phyloP scores from a whole-genome alignment of 2,797 vertebrate species.

The Moxostoma hubbsi region DNA sequence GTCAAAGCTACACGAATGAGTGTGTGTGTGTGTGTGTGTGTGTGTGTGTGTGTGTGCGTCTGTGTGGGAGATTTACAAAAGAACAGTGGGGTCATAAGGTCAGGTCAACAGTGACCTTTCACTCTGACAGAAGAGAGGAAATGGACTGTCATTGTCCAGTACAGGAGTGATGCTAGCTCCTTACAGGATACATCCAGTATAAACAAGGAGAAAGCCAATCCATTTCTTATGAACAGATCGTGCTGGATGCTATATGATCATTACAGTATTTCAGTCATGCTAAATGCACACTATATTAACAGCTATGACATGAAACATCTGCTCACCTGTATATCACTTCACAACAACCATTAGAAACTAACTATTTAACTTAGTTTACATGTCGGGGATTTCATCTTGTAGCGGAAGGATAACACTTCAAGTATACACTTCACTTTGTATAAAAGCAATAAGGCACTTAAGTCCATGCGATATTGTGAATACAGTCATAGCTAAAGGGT shows the following conservation, averaged over 20 bases:
- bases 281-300: too few species aligned
- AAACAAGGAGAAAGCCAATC: background rate
- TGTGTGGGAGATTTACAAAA: slow-evolving; percentile 8
- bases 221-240: background rate
- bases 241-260: too few species aligned
- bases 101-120: too few species aligned
- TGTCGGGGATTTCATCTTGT: too few species aligned
- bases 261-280: too few species aligned
- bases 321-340: background rate
- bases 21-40: background rate
- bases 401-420: too few species aligned
- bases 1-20: slow-evolving; percentile 36
- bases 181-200: too few species aligned
- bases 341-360: background rate
- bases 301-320: background rate
- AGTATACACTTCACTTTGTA: too few species aligned
- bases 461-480: too few species aligned
- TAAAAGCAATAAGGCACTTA: too few species aligned
- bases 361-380: background rate
- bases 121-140: background rate
- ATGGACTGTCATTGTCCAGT: background rate
- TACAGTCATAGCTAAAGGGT: too few species aligned
- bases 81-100: slow-evolving; percentile 4
- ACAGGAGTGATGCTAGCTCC: too few species aligned
- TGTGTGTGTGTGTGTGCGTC: slow-evolving; percentile 14